Percentiles rank a stretch among this genome's conserved stretches.
phyloP scores from a whole-genome alignment of 2,888 invertebrate species.

The Parnassius glacialis region DNA sequence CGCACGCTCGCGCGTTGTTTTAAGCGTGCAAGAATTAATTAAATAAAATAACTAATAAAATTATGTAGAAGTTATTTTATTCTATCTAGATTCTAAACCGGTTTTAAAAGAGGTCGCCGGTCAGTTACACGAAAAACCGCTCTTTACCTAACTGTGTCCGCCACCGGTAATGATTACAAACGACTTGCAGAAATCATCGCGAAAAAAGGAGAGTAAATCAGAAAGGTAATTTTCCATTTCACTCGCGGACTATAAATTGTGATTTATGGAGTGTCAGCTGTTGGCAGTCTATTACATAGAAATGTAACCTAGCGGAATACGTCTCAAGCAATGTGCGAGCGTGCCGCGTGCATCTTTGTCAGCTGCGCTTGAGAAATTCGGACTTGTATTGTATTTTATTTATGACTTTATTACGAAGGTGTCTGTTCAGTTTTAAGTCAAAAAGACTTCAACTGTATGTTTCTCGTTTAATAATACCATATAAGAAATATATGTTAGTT shows the following conservation, averaged over 20 bases:
- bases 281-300: slow-evolving; percentile 20
- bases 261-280: slow-evolving; percentile 27
- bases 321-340: slow-evolving; percentile 3
- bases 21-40: too few species aligned
- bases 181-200: slow-evolving; percentile 20
- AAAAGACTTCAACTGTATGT: too few species aligned
- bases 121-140: slow-evolving; percentile 2
- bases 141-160: slow-evolving; percentile 7
- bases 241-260: slow-evolving; percentile 27
- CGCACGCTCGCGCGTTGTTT: too few species aligned
- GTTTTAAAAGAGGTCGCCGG: too few species aligned
- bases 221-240: slow-evolving; percentile 27
- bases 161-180: slow-evolving; percentile 25
- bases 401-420: neutral
- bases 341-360: slow-evolving; percentile 12
- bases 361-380: neutral
- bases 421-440: neutral
- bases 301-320: slow-evolving; percentile 4
- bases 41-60: too few species aligned
- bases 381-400: slow-evolving; percentile 1
- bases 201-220: slow-evolving; percentile 20
- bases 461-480: too few species aligned
- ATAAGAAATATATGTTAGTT: too few species aligned
- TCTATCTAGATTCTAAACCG: too few species aligned
- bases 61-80: too few species aligned